These are phyloP conservation scores for Hypotaenidia okinawae DNA, from an alignment of 2,797 vertebrate genomes.

Conservation along the genomic window DNA sequence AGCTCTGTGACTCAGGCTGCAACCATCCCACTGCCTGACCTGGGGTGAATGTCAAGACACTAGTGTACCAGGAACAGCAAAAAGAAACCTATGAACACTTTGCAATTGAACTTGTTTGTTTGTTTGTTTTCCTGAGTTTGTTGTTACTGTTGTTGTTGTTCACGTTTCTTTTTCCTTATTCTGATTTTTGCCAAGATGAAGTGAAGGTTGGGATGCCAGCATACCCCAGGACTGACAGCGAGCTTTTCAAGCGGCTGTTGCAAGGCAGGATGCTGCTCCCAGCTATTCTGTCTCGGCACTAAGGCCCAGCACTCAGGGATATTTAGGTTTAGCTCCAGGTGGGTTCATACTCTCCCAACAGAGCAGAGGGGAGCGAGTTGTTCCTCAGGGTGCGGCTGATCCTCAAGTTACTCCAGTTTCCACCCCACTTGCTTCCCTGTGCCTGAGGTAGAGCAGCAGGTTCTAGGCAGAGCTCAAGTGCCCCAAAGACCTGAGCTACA, in stretches of 20 bases:
- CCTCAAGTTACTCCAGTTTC: background rate
- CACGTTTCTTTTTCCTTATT: background rate
- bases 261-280: background rate
- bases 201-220: background rate
- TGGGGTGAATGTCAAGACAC: background rate
- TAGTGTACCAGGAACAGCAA: background rate
- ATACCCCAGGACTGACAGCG: background rate
- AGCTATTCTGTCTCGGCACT: background rate
- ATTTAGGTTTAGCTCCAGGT: background rate
- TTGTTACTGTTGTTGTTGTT: background rate
- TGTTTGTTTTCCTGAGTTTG: background rate
- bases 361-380: rapidly evolving
- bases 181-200: background rate
- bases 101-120: background rate
- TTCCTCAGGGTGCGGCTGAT: background rate
- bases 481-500: background rate
- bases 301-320: background rate
- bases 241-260: background rate
- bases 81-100: background rate
- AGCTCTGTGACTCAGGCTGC: background rate
- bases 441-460: rapidly evolving
- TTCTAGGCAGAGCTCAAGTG: background rate
- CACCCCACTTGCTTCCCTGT: background rate
- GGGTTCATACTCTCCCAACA: background rate
- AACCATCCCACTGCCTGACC: background rate